Evolutionary conservation across 2,888 invertebrate species (phyloP).

Genomic region (Coenonympha arcania): DNA sequence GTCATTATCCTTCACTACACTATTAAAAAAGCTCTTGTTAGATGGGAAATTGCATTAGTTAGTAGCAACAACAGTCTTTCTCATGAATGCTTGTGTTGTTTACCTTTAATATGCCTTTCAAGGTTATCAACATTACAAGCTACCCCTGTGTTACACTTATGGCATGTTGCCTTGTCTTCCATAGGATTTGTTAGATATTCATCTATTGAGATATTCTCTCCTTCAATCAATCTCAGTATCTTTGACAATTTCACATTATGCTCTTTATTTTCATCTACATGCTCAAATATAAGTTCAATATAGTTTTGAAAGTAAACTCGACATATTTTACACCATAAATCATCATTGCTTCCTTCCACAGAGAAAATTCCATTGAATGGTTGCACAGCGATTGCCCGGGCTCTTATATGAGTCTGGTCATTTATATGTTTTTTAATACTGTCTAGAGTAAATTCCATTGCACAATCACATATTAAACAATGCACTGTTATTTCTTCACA

Average conservation of each 20-base stretch:
- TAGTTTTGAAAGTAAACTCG: constrained; percentile 44
- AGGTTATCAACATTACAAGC: constrained; percentile 44
- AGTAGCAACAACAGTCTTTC: background rate
- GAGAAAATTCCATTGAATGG: constrained; percentile 49
- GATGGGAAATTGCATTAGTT: no score
- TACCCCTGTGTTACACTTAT: constrained; percentile 39
- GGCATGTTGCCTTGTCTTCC: constrained; percentile 42
- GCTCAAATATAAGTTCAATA: constrained; percentile 42
- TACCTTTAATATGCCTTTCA: constrained; percentile 40
- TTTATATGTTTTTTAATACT: constrained; percentile 32
- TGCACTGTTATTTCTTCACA: constrained; percentile 24
- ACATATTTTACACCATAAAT: constrained; percentile 50
- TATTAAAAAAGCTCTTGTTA: no score
- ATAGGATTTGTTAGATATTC: constrained; percentile 39
- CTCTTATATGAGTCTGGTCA: constrained; percentile 34
- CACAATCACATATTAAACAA: constrained; percentile 38
- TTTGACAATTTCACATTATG: constrained; percentile 36
- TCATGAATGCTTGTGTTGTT: constrained; percentile 14
- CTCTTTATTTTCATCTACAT: constrained; percentile 36
- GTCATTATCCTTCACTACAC: no score
- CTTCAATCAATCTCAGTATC: constrained; percentile 37
- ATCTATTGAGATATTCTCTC: constrained; percentile 42
- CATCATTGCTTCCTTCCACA: constrained; percentile 35
- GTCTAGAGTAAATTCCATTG: constrained; percentile 30
- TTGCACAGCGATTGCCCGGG: constrained; percentile 41